Conservation (phyloP, 2,797 vertebrate species). For the Peromyscus melanophrys region DNA sequence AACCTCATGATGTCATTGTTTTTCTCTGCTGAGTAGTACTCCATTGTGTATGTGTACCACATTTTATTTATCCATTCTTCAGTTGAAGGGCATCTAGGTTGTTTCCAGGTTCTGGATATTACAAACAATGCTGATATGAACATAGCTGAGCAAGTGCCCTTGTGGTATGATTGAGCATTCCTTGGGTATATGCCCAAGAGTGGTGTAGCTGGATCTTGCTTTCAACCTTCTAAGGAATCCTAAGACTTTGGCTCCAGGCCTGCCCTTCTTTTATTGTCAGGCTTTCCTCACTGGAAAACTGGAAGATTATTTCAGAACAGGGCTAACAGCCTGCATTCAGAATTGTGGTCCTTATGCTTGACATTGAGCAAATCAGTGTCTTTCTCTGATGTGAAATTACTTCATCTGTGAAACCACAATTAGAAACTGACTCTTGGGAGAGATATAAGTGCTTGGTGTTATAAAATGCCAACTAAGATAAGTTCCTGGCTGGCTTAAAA, state of each 20-base stretch:
- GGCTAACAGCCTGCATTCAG: not conserved
- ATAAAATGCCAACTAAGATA: not conserved
- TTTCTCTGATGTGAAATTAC: slow-evolving; percentile 29
- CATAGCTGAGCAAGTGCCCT: too few species aligned
- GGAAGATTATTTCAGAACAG: not conserved
- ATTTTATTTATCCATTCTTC: too few species aligned
- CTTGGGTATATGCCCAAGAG: too few species aligned
- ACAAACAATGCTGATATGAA: too few species aligned
- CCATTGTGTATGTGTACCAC: too few species aligned
- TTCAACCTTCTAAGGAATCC: not conserved
- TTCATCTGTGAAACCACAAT: slow-evolving; percentile 42
- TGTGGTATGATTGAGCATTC: too few species aligned
- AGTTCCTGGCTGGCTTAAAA: not conserved
- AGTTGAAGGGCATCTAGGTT: too few species aligned
- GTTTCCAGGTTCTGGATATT: too few species aligned
- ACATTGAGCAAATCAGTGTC: slow-evolving; percentile 37
- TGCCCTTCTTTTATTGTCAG: not conserved
- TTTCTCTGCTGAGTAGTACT: too few species aligned
- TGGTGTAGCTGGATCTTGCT: too few species aligned
- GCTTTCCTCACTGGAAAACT: not conserved
- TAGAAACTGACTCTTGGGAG: not conserved
- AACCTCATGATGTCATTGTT: too few species aligned
- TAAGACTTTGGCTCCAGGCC: not conserved
- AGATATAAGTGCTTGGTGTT: slow-evolving; percentile 1
- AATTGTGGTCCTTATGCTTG: not conserved